Evolutionary conservation across 2,888 invertebrate genomes (phyloP).

Genomic region (Drosophila barbarae): DNA sequence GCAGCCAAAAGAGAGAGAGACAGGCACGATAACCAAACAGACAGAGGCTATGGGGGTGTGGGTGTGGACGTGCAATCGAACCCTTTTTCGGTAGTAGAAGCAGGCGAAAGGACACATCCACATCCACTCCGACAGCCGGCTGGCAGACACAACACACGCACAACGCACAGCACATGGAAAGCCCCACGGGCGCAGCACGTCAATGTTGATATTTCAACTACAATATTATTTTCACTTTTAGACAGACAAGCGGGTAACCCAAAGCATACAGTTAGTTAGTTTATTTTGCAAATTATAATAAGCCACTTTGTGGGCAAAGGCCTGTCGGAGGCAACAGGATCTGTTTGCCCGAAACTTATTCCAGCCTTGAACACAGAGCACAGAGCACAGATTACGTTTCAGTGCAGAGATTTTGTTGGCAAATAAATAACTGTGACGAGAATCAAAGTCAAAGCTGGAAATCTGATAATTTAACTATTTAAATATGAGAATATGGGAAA

Average conservation of each 20-base stretch:
- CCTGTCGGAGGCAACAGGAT: constrained; percentile 3
- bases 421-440: background rate
- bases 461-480: background rate
- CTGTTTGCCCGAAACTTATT: constrained; percentile 29
- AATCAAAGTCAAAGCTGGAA: background rate
- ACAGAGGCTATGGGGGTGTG: background rate
- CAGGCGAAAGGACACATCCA: constrained; percentile 2
- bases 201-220: constrained; percentile 56
- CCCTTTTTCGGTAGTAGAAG: constrained; percentile 52
- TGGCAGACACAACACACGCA: constrained; percentile 1
- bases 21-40: constrained; percentile 23
- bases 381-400: background rate
- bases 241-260: constrained; percentile 33
- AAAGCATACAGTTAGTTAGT: constrained; percentile 53
- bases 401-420: background rate
- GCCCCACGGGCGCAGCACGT: constrained; percentile 13
- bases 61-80: constrained; percentile 44
- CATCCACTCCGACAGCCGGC: background rate
- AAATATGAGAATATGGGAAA: too few species aligned
- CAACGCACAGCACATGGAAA: background rate
- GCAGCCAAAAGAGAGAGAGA: constrained; percentile 27
- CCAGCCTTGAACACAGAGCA: background rate
- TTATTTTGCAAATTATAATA: constrained; percentile 68
- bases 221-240: constrained; percentile 58
- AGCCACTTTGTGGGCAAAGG: constrained; percentile 50